Conservation (phyloP, 1,140 invertebrate species). For the Leptopilina boulardi region DNA sequence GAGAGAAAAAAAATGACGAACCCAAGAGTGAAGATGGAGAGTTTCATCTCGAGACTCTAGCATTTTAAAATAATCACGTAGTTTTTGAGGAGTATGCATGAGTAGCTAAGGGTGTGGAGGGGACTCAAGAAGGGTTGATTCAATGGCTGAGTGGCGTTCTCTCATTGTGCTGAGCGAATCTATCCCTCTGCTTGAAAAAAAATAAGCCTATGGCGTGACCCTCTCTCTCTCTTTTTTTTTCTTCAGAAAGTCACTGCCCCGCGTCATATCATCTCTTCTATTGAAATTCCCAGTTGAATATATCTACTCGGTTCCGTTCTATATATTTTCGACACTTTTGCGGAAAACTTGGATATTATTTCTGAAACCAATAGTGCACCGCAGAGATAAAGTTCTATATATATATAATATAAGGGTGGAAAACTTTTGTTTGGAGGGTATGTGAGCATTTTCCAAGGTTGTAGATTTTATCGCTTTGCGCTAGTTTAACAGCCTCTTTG, state of each 20-base stretch:
- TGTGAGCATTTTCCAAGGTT: neutral
- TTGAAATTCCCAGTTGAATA: neutral
- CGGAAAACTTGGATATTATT: neutral
- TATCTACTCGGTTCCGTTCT: neutral
- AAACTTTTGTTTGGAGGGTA: neutral
- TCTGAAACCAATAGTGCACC: neutral
- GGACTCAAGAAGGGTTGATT: constrained; percentile 63
- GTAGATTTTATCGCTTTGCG: neutral
- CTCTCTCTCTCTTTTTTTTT: constrained; percentile 42
- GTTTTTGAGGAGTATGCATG: constrained; percentile 67
- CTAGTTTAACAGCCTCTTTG: constrained; percentile 8
- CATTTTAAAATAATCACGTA: constrained; percentile 74
- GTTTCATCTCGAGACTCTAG: constrained; percentile 63
- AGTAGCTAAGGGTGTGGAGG: constrained; percentile 50
- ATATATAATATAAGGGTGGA: no score
- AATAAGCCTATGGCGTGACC: constrained; percentile 47
- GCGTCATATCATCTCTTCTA: neutral
- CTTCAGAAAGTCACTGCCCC: constrained; percentile 34
- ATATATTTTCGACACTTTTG: neutral
- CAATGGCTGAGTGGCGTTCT: constrained; percentile 68
- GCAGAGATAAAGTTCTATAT: no score
- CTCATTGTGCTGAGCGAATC: constrained; percentile 60
- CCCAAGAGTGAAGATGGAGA: constrained; percentile 32
- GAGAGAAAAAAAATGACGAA: constrained; percentile 33
- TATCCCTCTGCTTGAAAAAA: constrained; percentile 56